Base-by-base conservation (phyloP, 1,140 invertebrate genomes). In the Bemisia tabaci region DNA sequence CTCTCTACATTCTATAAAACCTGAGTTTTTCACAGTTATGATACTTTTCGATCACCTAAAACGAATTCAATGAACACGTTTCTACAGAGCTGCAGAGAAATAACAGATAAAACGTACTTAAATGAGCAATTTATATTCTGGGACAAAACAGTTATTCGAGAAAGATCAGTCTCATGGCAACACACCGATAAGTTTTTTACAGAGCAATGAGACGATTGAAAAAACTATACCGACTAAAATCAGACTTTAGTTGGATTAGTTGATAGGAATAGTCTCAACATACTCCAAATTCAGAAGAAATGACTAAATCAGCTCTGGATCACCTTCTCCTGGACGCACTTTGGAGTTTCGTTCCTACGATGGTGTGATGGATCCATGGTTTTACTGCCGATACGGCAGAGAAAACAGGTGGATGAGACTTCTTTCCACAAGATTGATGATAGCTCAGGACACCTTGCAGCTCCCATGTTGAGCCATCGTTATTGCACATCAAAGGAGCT, bases 401-500 rank as follows among this genome's bases (percentile, higher is more conserved):
- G 68, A 82, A 85, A 67, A 85, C 80, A 65, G 83, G 79, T 62
- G 84, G 82, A 75, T 84, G 83, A 60, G 74, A 73, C 63, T 76
- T 79, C 66, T 76, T 76, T n/a, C 82, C 82, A 70, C 82, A 85
- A 73, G 82, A 81, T 67, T 80, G 80, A 59, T 83, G 82, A 70
- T 83, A 79, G 72, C 81, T 84, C 33, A 85, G 75, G 67, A 84
- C 74, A 26, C 84, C 83, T 67, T 84, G 82, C 48, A 85, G 77
- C 74, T 84, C 82, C 83, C 84, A 85, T 65, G 75, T 75, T 39
- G 77, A 79, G 12, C 75, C 75, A 62, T 83, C 81, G 33, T 75
- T 82, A 68, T 80, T 77, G 69, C 85, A 86, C 81, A 86, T 84
- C 48, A 86, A 71, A 22, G 84, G 83, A 11, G 83, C 82, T 60